Percentiles rank a stretch among this genome's conserved stretches.
Conservation (phyloP, 2,888 invertebrate genomes). For the Strigamia transsilvanica region DNA sequence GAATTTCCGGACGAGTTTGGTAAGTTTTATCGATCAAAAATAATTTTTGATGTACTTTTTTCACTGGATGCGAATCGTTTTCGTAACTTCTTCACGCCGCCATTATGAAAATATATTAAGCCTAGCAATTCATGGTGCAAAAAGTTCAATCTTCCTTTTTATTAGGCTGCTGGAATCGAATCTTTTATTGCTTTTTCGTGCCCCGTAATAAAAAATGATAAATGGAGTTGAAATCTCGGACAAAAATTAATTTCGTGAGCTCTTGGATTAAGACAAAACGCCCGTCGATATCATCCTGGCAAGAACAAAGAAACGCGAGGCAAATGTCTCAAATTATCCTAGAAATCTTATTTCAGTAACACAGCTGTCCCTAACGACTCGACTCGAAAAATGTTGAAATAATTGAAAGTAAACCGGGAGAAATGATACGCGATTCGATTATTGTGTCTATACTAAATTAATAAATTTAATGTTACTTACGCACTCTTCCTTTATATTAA, state of each 20-base stretch:
- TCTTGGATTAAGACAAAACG: conserved; percentile 29
- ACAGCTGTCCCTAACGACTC: conserved; percentile 14
- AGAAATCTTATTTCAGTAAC: conserved; percentile 4
- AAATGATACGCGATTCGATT: no score
- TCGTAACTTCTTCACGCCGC: background rate
- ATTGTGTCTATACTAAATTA: no score
- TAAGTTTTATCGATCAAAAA: no score
- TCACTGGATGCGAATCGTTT: no score
- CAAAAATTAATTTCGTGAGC: conserved; percentile 37
- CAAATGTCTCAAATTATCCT: conserved; percentile 24
- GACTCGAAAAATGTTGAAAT: conserved; percentile 4
- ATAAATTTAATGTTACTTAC: no score
- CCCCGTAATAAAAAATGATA: conserved; percentile 22
- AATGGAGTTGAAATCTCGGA: conserved; percentile 23
- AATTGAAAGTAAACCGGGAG: background rate
- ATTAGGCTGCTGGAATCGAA: conserved; percentile 36
- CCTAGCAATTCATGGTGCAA: conserved; percentile 9
- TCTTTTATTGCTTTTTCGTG: conserved; percentile 42
- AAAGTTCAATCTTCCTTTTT: conserved; percentile 34
- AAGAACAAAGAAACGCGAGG: background rate
- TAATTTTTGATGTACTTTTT: no score
- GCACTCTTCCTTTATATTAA: no score
- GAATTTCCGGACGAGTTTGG: no score
- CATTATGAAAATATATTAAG: conserved; percentile 3
- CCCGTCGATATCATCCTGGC: conserved; percentile 15